Evolutionary conservation across 2,888 invertebrate genomes (phyloP).

Genomic region (Microplitis manilae): DNA sequence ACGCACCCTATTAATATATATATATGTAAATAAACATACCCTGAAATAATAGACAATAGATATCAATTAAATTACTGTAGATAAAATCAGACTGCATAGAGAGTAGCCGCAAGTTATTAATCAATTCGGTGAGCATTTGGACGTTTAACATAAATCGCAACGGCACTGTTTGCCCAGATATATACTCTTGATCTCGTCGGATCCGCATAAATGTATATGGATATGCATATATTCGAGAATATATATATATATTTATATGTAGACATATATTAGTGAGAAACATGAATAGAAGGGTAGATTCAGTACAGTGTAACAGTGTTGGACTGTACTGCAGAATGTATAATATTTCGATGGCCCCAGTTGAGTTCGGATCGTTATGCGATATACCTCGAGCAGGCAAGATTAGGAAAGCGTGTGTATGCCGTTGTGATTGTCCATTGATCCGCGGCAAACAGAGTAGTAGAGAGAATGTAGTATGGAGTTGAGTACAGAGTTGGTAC

Average conservation of each 20-base stretch:
- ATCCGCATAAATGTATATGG: slow-evolving; percentile 36
- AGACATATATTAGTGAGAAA: neutral
- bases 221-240: slow-evolving; percentile 27
- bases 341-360: slow-evolving; percentile 18
- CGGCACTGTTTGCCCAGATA: slow-evolving; percentile 39
- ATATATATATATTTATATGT: neutral
- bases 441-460: neutral
- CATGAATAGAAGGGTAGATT: neutral
- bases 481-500: neutral
- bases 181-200: slow-evolving; percentile 33
- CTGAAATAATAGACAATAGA: slow-evolving; percentile 16
- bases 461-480: neutral
- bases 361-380: slow-evolving; percentile 18
- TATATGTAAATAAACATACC: neutral
- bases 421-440: slow-evolving; percentile 27
- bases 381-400: slow-evolving; percentile 11
- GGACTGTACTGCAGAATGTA: neutral
- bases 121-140: slow-evolving; percentile 43
- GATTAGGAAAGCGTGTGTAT: slow-evolving; percentile 34
- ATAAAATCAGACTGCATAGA: slow-evolving; percentile 39
- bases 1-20: no score
- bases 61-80: slow-evolving; percentile 41
- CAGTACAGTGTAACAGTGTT: neutral
- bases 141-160: slow-evolving; percentile 45
- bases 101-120: slow-evolving; percentile 40